Percentiles rank a stretch among this genome's conserved stretches.
These are phyloP conservation scores for Triplophysa bombifrons DNA, from an alignment of 2,797 vertebrate genomes.

Conservation along the genomic window DNA sequence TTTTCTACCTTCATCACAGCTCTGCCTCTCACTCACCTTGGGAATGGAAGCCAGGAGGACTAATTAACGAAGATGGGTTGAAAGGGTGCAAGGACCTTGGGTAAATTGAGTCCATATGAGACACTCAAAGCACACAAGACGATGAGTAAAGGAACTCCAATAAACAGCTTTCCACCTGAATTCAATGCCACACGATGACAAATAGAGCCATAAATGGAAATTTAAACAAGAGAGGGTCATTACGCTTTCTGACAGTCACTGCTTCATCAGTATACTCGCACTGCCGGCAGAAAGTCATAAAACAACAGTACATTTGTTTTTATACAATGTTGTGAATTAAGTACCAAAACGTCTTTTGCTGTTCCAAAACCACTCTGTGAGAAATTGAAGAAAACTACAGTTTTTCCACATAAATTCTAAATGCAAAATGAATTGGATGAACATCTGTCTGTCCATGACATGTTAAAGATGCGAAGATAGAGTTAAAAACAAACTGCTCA, in stretches of 20 bases:
- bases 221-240: neutral
- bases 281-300: neutral
- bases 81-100: constrained; percentile 59
- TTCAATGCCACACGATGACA: constrained; percentile 1
- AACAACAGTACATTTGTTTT: constrained; percentile 8
- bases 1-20: constrained; percentile 75
- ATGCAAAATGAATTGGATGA: neutral
- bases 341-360: neutral
- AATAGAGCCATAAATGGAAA: constrained; percentile 1
- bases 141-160: constrained; percentile 7
- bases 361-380: neutral
- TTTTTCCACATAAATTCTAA: neutral
- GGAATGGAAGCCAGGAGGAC: constrained; percentile 77
- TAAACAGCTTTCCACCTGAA: neutral
- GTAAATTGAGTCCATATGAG: constrained; percentile 39
- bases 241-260: neutral
- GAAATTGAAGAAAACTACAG: neutral
- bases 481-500: neutral
- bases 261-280: neutral
- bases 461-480: neutral
- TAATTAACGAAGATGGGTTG: constrained; percentile 78
- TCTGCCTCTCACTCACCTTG: constrained; percentile 77
- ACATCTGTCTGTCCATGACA: neutral
- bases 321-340: neutral
- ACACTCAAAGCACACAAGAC: constrained; percentile 22